Base-by-base conservation (phyloP, 1,140 invertebrate genomes). In the Chelonus insularis region DNA sequence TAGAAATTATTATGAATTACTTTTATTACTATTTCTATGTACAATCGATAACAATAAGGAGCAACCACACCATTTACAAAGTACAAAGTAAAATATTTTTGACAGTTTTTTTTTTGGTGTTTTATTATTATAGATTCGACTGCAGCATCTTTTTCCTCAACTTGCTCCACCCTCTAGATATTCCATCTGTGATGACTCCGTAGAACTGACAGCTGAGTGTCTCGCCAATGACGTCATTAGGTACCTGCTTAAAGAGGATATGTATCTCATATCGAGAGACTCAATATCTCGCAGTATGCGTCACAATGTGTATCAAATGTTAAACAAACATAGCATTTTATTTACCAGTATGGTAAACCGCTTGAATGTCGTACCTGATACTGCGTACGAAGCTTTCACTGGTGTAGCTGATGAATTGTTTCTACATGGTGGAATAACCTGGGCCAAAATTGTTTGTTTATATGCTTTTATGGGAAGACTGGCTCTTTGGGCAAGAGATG, bases 341-440 rank as follows among this genome's bases (percentile, higher is more conserved):
- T 86, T 87, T 60, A 84, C 83, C 57, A 85, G 84, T 61, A 86
- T 87, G 84, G 83, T 87, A 1, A 84, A 83, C 57, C 79, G 84
- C 70, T 67, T 86, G 12, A 82, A 85, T 60, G 77, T 85, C 11
- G 76, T 81, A 34, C 81, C 83, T 29, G 79, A 80, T 32, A 84
- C 82, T 16, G 79, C 82, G 9, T 85, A 86, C 65, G 74, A 83
- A 45, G 82, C 84, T 37, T 86, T 87, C 69, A 79, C 79, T 25
- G 81, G 77, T 45, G 82, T 86, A 21, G 84, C 84, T n/a, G 83
- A 87, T 69, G 84, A 86, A 72, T 73, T 87, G 8, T 87, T 87
- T 70, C 77, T 73, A n/a, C 71, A 86, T 39, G 78, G 73, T 8
- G 73, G 69, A 29, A 79, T 86, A 45, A 86, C 86, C 59, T 87